Evolutionary conservation across 2,113 vertebrate species (phyloP), one percentile per base, ranked within the genome.

Genomic region (Laterallus jamaicensis): DNA sequence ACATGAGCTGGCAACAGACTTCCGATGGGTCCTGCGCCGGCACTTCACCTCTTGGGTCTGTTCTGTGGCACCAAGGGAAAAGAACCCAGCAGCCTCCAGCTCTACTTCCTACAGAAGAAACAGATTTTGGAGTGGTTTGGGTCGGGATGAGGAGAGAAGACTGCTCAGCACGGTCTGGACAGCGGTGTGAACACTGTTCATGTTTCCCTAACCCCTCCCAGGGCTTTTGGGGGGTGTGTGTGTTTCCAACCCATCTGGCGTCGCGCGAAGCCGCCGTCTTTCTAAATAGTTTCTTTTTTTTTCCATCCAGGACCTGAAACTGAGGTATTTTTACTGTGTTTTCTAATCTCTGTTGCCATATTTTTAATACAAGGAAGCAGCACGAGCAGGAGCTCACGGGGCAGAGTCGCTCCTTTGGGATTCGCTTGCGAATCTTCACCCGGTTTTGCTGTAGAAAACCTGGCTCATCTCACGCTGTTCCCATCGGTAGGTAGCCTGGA

Each of bases 281-380:
- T 96, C 88, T 77, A 95, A 82, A 83, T 10, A 22, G 21, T 21
- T 49, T 49, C 21, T 22, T 49, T 10, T 22, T 21, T 93, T 95
- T 88, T 70, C 91, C 81, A 92, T 82, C 86, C 42, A 83, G 94
- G 90, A 96, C 90, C 47, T 84, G 91, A 77, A 92, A 93, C 76
- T 55, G 16, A 88, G 54, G 92, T 95, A 75, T 93, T 95, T 97
- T 91, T 96, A 93, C 95, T 79, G 58, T 74, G 71, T 91, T 97
- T 97, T 97, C 91, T 97, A 78, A 91, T 94, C 95, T 97, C 96
- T 15, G 92, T 98, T 95, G 89, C 92, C 84, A 94, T 88, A 81
- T 94, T 97, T 97, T 97, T 97, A 97, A 95, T 96, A 94, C 59
- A 55, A 73, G 94, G 40, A 81, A 91, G 56, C 69, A 66, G 89